Conservation (phyloP, 2,797 vertebrate genomes). For the Anguilla megastoma region DNA sequence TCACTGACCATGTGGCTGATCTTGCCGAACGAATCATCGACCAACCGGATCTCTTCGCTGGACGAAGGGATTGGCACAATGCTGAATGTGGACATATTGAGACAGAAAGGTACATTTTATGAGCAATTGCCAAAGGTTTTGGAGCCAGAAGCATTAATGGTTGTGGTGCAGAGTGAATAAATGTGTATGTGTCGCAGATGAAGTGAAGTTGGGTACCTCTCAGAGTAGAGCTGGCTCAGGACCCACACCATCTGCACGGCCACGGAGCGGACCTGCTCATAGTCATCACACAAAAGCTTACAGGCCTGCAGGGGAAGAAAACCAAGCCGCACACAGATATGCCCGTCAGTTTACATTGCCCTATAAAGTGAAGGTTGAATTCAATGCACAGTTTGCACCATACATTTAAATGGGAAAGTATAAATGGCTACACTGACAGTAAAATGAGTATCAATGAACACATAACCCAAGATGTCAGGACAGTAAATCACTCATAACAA, state of each 20-base stretch:
- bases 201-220: conserved; percentile 75
- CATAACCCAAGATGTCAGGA: not conserved
- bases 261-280: conserved; percentile 94
- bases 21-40: conserved; percentile 95
- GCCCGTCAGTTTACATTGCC: not conserved
- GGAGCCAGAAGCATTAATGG: not conserved
- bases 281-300: conserved; percentile 89
- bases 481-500: not conserved
- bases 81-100: conserved; percentile 48
- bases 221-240: conserved; percentile 92
- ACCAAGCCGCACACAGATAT: not conserved
- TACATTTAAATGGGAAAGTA: not conserved
- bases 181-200: not conserved
- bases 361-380: not conserved
- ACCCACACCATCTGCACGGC: conserved; percentile 96
- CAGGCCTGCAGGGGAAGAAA: conserved; percentile 78
- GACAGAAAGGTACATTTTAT: not conserved
- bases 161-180: not conserved
- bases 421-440: not conserved
- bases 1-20: conserved; percentile 98
- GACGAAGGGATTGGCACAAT: conserved; percentile 96
- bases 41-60: conserved; percentile 94
- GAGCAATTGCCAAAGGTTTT: not conserved
- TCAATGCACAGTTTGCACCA: not conserved
- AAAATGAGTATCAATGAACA: not conserved